These are phyloP conservation scores for Drosophila neocordata DNA, from an alignment of 1,140 invertebrate species.

Conservation along the genomic window DNA sequence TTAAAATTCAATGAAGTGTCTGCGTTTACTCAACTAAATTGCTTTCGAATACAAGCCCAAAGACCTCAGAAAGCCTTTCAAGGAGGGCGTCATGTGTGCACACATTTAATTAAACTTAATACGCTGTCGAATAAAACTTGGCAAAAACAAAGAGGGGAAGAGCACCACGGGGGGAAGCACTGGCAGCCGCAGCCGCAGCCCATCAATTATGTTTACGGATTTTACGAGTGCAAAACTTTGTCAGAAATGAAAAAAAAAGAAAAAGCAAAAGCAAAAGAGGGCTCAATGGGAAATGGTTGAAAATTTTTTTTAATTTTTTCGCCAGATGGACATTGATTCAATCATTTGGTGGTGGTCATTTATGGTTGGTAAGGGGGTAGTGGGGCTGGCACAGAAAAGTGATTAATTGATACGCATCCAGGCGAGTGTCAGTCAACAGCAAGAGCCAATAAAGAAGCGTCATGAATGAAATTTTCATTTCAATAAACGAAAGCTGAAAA, in stretches of 20 bases:
- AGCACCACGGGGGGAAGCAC: neutral
- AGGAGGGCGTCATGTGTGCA: slow-evolving; percentile 50
- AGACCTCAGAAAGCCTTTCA: slow-evolving; percentile 2
- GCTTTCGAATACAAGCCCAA: slow-evolving; percentile 64
- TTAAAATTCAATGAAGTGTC: slow-evolving; percentile 79
- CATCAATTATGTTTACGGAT: slow-evolving; percentile 58
- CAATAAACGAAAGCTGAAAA: slow-evolving; percentile 18
- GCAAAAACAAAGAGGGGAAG: neutral
- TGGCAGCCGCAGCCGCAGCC: slow-evolving; percentile 13
- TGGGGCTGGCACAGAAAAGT: slow-evolving; percentile 15
- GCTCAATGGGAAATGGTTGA: neutral
- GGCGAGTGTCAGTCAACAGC: slow-evolving; percentile 57
- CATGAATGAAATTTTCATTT: slow-evolving; percentile 55
- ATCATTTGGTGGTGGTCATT: slow-evolving; percentile 17
- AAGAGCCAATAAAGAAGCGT: slow-evolving; percentile 59
- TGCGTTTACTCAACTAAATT: slow-evolving; percentile 73
- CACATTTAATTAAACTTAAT: slow-evolving; percentile 75
- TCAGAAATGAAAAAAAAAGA: slow-evolving; percentile 1
- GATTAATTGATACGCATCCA: slow-evolving; percentile 64
- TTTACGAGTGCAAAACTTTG: slow-evolving; percentile 52
- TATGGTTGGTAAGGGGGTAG: neutral
- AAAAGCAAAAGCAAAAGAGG: neutral
- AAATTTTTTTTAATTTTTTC: neutral
- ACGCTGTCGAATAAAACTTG: slow-evolving; percentile 29
- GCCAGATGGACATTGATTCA: slow-evolving; percentile 49